phyloP scores from a whole-genome alignment of 1,140 invertebrate genomes.

The Chionoecetes opilio region DNA sequence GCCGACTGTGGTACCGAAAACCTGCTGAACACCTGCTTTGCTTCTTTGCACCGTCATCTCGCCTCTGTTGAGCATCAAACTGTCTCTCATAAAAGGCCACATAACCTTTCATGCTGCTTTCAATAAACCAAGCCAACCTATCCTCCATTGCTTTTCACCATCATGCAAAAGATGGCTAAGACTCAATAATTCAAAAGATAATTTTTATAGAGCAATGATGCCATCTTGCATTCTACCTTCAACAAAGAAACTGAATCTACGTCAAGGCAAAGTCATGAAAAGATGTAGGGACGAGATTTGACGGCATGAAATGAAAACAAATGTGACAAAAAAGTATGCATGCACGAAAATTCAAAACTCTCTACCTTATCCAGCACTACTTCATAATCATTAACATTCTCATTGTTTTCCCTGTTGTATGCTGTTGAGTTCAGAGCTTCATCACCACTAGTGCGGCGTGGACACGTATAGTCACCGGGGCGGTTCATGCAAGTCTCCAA shows the following conservation, averaged over 20 bases:
- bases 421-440: constrained; percentile 39
- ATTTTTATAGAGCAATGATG: too few relatives aligned
- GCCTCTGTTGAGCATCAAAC: constrained; percentile 55
- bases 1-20: constrained; percentile 62
- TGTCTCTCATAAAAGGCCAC: background rate
- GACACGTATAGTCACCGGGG: constrained; percentile 53
- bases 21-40: constrained; percentile 56
- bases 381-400: constrained; percentile 46
- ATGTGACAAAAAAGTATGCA: background rate
- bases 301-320: background rate
- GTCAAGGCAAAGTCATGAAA: background rate
- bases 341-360: background rate
- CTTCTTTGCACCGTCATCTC: constrained; percentile 45
- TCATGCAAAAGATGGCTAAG: too few relatives aligned
- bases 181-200: too few relatives aligned
- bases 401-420: constrained; percentile 34
- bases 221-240: too few relatives aligned
- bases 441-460: background rate
- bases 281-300: background rate
- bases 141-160: too few relatives aligned
- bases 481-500: constrained; percentile 81
- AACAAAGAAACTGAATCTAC: too few relatives aligned
- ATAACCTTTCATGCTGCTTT: background rate
- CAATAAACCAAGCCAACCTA: background rate
- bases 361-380: constrained; percentile 61